These are phyloP conservation scores for Lichenostomus cassidix DNA, from an alignment of 2,113 vertebrate genomes.

Conservation along the genomic window DNA sequence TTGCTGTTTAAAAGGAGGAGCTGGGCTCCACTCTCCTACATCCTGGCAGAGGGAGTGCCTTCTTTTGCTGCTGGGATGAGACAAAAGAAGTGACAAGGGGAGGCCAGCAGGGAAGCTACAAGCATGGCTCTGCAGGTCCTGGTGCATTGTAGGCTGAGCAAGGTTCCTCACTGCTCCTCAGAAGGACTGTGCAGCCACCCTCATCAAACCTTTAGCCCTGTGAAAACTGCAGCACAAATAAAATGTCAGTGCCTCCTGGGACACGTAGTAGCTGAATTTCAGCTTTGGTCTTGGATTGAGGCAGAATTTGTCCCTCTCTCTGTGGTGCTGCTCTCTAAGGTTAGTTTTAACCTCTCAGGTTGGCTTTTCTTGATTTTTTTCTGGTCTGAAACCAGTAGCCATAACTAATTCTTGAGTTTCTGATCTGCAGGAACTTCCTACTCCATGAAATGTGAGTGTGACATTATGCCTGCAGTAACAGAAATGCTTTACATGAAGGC, in stretches of 20 bases:
- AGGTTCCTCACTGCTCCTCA: neutral
- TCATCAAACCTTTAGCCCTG: neutral
- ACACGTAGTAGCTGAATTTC: neutral
- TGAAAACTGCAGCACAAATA: neutral
- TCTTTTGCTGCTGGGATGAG: neutral
- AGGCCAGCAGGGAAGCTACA: neutral
- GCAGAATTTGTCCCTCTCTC: neutral
- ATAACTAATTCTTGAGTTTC: neutral
- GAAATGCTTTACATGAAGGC: neutral
- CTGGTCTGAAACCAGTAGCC: neutral
- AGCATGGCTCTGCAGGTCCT: neutral
- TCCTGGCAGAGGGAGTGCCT: accelerated
- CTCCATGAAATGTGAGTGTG: neutral
- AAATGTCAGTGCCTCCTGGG: neutral
- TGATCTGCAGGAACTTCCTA: neutral
- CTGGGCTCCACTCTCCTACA: neutral
- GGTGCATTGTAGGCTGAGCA: neutral
- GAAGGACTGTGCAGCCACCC: neutral
- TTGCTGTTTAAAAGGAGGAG: neutral
- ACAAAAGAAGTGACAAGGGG: neutral
- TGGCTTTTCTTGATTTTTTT: neutral
- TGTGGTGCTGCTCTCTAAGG: neutral
- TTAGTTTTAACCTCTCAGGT: neutral
- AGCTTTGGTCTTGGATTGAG: neutral
- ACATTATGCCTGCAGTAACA: neutral